These are phyloP conservation scores for Calameuta pallipes DNA, from an alignment of 2,888 invertebrate species.

Conservation along the genomic window DNA sequence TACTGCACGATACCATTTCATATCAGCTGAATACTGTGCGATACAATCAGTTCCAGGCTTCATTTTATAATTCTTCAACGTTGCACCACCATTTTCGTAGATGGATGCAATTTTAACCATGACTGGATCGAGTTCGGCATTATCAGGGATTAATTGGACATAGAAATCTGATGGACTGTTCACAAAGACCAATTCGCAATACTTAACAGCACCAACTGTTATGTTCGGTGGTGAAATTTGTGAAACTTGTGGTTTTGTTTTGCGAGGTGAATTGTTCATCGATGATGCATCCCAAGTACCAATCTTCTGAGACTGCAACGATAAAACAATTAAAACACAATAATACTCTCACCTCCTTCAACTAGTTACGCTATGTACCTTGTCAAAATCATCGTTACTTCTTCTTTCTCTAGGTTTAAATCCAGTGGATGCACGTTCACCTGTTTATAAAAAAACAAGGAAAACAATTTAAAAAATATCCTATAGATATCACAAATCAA, in stretches of 20 bases:
- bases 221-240: constrained; percentile 40
- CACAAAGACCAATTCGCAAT: constrained; percentile 50
- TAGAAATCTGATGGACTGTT: constrained; percentile 54
- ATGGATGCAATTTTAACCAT: constrained; percentile 49
- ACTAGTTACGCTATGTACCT: not conserved
- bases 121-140: constrained; percentile 43
- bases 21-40: constrained; percentile 67
- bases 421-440: constrained; percentile 8
- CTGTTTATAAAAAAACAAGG: not conserved
- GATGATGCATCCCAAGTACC: constrained; percentile 17
- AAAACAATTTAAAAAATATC: not conserved
- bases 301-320: constrained; percentile 6
- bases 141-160: constrained; percentile 53
- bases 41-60: constrained; percentile 48
- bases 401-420: constrained; percentile 15
- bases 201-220: constrained; percentile 44
- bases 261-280: constrained; percentile 13
- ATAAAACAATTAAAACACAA: not conserved
- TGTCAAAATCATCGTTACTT: not conserved
- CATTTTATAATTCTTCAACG: constrained; percentile 35
- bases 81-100: constrained; percentile 48
- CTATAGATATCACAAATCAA: not conserved
- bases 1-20: constrained; percentile 78
- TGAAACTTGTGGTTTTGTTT: not conserved
- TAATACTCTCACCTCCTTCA: not conserved